Conservation (phyloP, 2,888 invertebrate genomes). For the Lingula anatina region DNA sequence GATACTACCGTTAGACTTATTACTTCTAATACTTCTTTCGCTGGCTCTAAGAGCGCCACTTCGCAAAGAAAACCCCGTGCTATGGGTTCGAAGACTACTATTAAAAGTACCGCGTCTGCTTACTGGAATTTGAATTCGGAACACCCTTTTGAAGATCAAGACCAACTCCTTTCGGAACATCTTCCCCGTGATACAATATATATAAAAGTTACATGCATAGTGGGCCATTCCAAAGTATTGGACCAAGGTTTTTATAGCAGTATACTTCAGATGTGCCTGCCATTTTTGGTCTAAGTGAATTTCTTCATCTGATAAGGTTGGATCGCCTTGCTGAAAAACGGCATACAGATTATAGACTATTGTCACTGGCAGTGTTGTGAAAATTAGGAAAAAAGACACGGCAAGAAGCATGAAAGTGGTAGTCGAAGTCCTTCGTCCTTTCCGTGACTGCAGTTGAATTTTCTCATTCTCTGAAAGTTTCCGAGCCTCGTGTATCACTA, state of each 20-base stretch:
- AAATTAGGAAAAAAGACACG: conserved; percentile 46
- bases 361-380: conserved; percentile 46
- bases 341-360: conserved; percentile 34
- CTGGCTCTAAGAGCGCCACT: too few species aligned
- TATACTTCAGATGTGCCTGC: conserved; percentile 32
- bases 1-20: too few species aligned
- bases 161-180: conserved; percentile 43
- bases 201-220: conserved; percentile 49
- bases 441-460: too few species aligned
- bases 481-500: conserved; percentile 44
- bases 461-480: too few species aligned
- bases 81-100: too few species aligned
- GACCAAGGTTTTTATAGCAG: conserved; percentile 25
- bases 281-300: conserved; percentile 25
- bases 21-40: too few species aligned
- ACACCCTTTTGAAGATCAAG: conserved; percentile 20
- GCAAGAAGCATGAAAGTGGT: conserved; percentile 48
- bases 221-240: conserved; percentile 46
- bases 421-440: conserved; percentile 11
- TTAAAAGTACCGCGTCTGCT: too few species aligned
- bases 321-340: conserved; percentile 24
- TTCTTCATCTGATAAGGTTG: conserved; percentile 13
- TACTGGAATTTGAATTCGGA: too few species aligned
- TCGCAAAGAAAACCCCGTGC: too few species aligned
- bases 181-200: conserved; percentile 48